Conservation (phyloP, 2,113 vertebrate genomes). For the Pyxicephalus adspersus region DNA sequence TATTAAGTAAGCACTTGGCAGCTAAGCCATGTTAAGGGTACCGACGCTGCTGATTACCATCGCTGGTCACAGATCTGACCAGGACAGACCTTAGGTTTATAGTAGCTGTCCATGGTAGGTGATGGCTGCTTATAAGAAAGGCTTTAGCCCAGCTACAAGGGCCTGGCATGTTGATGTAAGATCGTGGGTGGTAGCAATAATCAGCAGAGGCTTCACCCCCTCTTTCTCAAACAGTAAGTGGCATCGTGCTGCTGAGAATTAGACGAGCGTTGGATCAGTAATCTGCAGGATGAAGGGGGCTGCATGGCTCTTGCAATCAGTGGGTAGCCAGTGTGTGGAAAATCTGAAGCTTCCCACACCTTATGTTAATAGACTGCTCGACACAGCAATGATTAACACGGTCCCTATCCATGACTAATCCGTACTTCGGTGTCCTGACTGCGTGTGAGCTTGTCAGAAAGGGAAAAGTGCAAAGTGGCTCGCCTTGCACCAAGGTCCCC, state of each 20-base stretch:
- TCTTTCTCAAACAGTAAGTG: conserved; percentile 5
- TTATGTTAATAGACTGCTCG: conserved; percentile 41
- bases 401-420: conserved; percentile 47
- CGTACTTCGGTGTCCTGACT: conserved; percentile 6
- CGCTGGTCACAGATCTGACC: neutral
- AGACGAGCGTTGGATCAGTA: conserved; percentile 15
- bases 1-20: conserved; percentile 30
- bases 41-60: neutral
- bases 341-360: conserved; percentile 50
- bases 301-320: conserved; percentile 17
- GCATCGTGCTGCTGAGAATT: conserved; percentile 19
- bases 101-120: conserved; percentile 4
- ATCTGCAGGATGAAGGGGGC: conserved; percentile 21
- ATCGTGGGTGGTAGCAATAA: conserved; percentile 28
- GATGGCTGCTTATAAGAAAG: neutral
- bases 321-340: conserved; percentile 38
- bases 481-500: neutral
- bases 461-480: neutral
- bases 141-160: neutral
- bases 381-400: conserved; percentile 49
- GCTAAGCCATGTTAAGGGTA: neutral
- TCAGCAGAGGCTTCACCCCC: neutral
- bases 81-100: neutral
- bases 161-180: neutral
- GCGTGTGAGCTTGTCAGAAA: conserved; percentile 19